phyloP scores from a whole-genome alignment of 92 coral and sea anemone species.

The Actinostola sp. region DNA sequence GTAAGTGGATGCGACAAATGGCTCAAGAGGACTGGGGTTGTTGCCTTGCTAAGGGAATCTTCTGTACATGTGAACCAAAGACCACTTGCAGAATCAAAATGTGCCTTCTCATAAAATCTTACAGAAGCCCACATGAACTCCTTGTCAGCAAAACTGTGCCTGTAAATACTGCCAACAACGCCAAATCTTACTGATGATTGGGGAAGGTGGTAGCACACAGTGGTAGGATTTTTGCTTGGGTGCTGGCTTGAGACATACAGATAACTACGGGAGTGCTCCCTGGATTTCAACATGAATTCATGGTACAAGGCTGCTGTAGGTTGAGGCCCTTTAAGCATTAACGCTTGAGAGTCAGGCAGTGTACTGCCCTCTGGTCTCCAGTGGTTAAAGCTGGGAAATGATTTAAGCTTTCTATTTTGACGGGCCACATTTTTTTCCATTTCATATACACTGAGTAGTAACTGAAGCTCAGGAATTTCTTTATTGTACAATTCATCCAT shows the following conservation, averaged over 20 bases:
- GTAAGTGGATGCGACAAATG: no score
- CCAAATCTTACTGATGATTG: not conserved
- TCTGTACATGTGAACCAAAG: conserved; percentile 15
- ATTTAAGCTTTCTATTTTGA: conserved; percentile 13
- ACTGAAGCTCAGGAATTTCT: conserved; percentile 21
- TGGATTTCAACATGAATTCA: conserved; percentile 18
- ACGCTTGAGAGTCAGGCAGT: not conserved
- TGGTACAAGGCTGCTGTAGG: conserved; percentile 21
- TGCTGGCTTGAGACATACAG: conserved; percentile 30
- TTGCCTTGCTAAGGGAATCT: conserved; percentile 6
- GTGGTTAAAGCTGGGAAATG: conserved; percentile 15
- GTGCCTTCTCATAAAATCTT: not conserved
- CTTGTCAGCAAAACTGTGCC: conserved; percentile 21
- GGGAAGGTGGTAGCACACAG: not conserved
- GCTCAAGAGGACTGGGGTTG: conserved; percentile 30
- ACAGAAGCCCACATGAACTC: conserved; percentile 31
- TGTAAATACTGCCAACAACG: conserved; percentile 2
- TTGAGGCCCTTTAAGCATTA: conserved; percentile 28
- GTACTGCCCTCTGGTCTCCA: conserved; percentile 32
- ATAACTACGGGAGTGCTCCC: conserved; percentile 17
- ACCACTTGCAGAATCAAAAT: conserved; percentile 26
- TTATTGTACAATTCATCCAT: conserved; percentile 21
- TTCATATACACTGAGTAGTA: conserved; percentile 12
- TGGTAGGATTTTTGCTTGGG: conserved; percentile 7
- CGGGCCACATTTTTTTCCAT: conserved; percentile 32